Conservation (phyloP, 2,797 vertebrate species). For the Graptemys geographica region DNA sequence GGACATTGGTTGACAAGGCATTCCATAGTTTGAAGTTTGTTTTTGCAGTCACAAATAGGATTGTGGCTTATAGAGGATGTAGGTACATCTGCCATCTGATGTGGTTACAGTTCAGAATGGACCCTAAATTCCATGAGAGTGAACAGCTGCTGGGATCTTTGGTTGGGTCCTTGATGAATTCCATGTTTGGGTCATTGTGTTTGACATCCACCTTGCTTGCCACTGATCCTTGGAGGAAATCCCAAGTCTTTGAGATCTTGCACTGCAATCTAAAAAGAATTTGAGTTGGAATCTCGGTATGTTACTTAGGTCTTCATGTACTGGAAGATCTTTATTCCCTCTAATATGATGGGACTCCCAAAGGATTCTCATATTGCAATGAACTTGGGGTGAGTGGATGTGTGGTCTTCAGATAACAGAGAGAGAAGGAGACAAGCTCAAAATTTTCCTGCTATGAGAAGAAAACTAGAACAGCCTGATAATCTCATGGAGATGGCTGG, state of each 20-base stretch:
- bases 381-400: neutral
- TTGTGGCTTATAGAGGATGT: neutral
- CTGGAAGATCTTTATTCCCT: neutral
- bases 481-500: conserved; percentile 1
- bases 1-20: neutral
- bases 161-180: neutral
- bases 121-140: neutral
- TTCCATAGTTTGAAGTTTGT: neutral
- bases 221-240: neutral
- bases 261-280: neutral
- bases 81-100: neutral
- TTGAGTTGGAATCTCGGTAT: neutral
- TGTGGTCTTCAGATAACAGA: conserved; percentile 2
- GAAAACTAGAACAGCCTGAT: neutral
- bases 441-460: neutral
- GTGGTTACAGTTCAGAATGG: neutral
- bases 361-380: neutral
- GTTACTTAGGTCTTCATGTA: neutral
- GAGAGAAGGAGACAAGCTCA: neutral
- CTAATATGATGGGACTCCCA: neutral
- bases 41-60: neutral
- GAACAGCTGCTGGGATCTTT: neutral
- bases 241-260: neutral
- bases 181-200: neutral
- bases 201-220: neutral